A percentile compares a stretch with the other conserved stretches of the same genome.
These are phyloP conservation scores for Myotis planiceps DNA, from an alignment of 2,797 vertebrate species.

Conservation along the genomic window DNA sequence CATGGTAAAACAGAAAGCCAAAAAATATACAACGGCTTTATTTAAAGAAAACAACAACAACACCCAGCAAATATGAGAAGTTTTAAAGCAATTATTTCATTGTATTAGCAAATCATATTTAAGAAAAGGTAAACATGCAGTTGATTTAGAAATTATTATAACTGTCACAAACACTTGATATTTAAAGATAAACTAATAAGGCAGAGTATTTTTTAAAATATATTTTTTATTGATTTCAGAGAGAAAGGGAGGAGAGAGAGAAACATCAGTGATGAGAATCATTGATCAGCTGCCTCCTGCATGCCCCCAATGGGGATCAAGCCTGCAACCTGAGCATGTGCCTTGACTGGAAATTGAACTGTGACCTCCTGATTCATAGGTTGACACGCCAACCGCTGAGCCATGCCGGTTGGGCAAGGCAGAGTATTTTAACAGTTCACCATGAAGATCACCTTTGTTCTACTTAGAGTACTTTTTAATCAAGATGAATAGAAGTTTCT, in stretches of 20 bases:
- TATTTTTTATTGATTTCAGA: too few relatives aligned
- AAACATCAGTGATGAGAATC: too few relatives aligned
- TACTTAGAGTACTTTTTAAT: conserved; percentile 22
- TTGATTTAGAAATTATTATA: not conserved
- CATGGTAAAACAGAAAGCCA: not conserved
- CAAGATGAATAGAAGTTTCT: not conserved
- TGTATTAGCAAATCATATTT: not conserved
- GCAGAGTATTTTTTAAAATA: not conserved
- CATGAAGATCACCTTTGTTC: conserved; percentile 11
- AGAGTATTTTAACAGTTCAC: not conserved
- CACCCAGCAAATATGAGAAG: not conserved
- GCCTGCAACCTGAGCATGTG: too few relatives aligned
- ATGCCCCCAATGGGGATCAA: too few relatives aligned
- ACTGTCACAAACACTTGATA: not conserved
- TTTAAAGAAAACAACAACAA: not conserved
- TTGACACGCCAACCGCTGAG: too few relatives aligned
- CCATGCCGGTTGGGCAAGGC: not conserved
- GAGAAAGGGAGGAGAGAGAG: too few relatives aligned
- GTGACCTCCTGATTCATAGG: too few relatives aligned
- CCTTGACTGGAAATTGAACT: too few relatives aligned
- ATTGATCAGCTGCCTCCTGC: too few relatives aligned
- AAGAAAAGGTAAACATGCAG: not conserved
- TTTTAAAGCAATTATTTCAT: not conserved
- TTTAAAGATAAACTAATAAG: conserved; percentile 18
- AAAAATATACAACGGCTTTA: not conserved